Conservation (phyloP, 1,140 invertebrate genomes). For the Lepidurus couesii region DNA sequence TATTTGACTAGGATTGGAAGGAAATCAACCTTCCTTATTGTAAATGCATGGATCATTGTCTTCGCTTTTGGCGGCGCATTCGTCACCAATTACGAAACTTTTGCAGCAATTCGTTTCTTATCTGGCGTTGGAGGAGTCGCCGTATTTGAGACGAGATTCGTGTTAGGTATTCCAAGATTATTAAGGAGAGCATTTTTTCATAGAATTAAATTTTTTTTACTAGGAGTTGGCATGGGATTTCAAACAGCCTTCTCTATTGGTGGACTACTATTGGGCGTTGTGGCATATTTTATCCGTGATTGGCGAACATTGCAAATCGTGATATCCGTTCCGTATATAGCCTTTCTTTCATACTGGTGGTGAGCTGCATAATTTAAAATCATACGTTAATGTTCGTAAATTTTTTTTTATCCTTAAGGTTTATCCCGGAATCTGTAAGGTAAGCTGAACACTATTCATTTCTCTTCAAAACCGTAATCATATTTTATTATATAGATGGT, state of each 20-base stretch:
- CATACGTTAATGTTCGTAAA: neutral
- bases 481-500: neutral
- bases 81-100: slow-evolving; percentile 38
- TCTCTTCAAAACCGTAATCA: neutral
- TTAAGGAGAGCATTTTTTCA: neutral
- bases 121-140: slow-evolving; percentile 40
- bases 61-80: slow-evolving; percentile 39
- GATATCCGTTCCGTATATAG: slow-evolving; percentile 38
- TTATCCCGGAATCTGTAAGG: neutral
- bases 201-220: slow-evolving; percentile 11
- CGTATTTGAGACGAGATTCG: slow-evolving; percentile 40
- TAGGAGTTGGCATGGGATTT: slow-evolving; percentile 43
- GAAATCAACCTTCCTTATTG: slow-evolving; percentile 34
- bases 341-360: slow-evolving; percentile 40
- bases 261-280: slow-evolving; percentile 40
- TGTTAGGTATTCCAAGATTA: slow-evolving; percentile 37
- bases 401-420: neutral
- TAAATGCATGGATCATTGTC: slow-evolving; percentile 33
- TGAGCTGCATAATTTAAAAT: slow-evolving; percentile 36
- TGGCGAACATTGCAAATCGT: slow-evolving; percentile 42
- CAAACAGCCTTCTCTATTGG: slow-evolving; percentile 44
- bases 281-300: slow-evolving; percentile 43
- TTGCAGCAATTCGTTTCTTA: slow-evolving; percentile 39
- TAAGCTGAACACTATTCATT: neutral
- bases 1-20: slow-evolving; percentile 37